Base-by-base conservation (phyloP, 1,140 invertebrate genomes). In the Philopotamus ludificatus region DNA sequence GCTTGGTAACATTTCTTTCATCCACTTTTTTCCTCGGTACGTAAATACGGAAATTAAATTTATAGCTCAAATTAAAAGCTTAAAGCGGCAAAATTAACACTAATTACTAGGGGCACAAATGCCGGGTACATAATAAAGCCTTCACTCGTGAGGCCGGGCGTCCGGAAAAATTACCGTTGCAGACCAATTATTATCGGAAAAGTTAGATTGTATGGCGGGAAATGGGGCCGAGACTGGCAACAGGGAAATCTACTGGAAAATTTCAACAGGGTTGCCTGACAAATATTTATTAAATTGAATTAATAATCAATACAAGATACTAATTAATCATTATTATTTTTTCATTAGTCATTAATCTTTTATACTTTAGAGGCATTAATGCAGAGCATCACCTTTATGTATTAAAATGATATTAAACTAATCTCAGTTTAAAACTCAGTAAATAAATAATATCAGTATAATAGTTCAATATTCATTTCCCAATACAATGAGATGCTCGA, bases 141-240 rank as follows among this genome's bases (percentile, higher is more conserved):
- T 15, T 39, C 64, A 65, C 64, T 70, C 45, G 4, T 22, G 25
- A 22, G 42, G 20, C 53, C 41, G n/a, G 39, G 21, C 49, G 41
- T 42, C 63, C 53, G 59, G 25, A 63, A 66, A 66, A 65, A 69
- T 69, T 69, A 69, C 59, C 63, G 63, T 69, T 69, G 54, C 68
- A 66, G 64, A 70, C 68, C 68, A 70, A 66, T 70, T 70, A 70
- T 70, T 66, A 70, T 70, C 50, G 68, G 63, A 49, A 69, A 70
- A 70, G 63, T 65, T 65, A 70, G 55, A 65, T 70, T 47, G 45
- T 51, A 65, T 57, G 25, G 28, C 39, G 50, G 50, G 50, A 26
- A 57, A 54, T 59, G 39, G 60, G 51, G 45, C 44, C 12, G 28
- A 10, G 54, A 42, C 28, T 39, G 9, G 8, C 25, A 39, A 28